phyloP scores from a whole-genome alignment of 2,888 invertebrate genomes.

The Laothoe populi region DNA sequence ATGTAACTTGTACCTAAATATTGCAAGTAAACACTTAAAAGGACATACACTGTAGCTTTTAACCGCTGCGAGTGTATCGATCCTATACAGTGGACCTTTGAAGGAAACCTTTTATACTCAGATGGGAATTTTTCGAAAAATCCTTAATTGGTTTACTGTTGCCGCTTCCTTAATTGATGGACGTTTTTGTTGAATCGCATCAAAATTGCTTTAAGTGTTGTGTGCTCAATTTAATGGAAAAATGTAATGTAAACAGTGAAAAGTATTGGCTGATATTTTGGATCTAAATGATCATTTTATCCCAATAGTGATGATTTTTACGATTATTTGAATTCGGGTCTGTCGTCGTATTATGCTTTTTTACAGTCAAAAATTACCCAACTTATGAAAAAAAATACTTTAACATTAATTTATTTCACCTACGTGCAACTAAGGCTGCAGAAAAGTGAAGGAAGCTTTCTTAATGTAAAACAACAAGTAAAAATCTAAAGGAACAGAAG shows the following conservation, averaged over 20 bases:
- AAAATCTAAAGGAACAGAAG: conserved; percentile 40
- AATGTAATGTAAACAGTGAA: background rate
- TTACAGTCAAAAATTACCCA: no score
- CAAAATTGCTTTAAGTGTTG: conserved; percentile 16
- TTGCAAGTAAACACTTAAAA: background rate
- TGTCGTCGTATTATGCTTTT: no score
- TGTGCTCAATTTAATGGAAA: conserved; percentile 30
- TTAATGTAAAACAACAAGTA: conserved; percentile 44
- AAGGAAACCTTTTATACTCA: conserved; percentile 43
- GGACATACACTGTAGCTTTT: background rate
- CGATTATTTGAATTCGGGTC: no score
- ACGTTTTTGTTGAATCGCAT: conserved; percentile 30
- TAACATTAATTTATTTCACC: background rate
- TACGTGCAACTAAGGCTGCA: conserved; percentile 28
- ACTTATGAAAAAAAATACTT: no score
- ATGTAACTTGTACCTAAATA: no score
- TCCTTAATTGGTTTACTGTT: conserved; percentile 52
- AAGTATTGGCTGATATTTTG: no score
- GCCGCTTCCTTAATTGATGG: conserved; percentile 36
- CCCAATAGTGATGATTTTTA: no score
- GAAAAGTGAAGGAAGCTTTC: conserved; percentile 42
- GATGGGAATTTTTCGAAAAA: conserved; percentile 48
- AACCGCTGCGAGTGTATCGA: background rate
- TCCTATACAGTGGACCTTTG: conserved; percentile 37
- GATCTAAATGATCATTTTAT: no score